Conservation (phyloP, 2,113 vertebrate species). For the Poeciliopsis turrubarensis region DNA sequence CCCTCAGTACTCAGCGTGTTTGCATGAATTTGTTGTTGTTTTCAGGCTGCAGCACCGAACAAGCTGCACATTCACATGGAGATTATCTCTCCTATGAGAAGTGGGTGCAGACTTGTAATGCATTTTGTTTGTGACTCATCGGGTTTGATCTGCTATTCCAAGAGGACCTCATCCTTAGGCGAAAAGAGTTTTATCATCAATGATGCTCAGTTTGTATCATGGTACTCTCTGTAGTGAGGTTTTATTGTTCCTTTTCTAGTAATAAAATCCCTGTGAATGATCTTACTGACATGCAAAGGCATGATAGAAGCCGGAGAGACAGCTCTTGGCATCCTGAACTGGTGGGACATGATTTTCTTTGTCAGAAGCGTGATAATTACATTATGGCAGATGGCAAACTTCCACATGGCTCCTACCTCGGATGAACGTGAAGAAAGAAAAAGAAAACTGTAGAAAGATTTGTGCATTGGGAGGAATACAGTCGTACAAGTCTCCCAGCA, state of each 20-base stretch:
- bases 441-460: background rate
- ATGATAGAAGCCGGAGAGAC: slow-evolving; percentile 25
- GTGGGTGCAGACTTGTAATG: background rate
- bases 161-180: background rate
- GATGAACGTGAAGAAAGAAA: background rate
- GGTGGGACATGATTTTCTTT: slow-evolving; percentile 34
- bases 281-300: slow-evolving; percentile 20
- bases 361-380: slow-evolving; percentile 49
- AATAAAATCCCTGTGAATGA: slow-evolving; percentile 13
- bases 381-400: slow-evolving; percentile 25
- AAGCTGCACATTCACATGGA: background rate
- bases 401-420: background rate
- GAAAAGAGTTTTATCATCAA: background rate
- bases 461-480: background rate
- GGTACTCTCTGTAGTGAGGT: background rate
- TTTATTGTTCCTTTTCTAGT: background rate
- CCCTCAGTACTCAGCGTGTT: background rate
- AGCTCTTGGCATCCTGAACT: slow-evolving; percentile 33
- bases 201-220: background rate
- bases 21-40: background rate
- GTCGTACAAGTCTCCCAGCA: background rate
- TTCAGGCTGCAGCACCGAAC: background rate
- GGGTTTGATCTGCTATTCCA: background rate
- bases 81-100: slow-evolving; percentile 17
- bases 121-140: background rate